Evolutionary conservation across 2,113 vertebrate genomes (phyloP).

Genomic region (Chrysochloris asiatica): DNA sequence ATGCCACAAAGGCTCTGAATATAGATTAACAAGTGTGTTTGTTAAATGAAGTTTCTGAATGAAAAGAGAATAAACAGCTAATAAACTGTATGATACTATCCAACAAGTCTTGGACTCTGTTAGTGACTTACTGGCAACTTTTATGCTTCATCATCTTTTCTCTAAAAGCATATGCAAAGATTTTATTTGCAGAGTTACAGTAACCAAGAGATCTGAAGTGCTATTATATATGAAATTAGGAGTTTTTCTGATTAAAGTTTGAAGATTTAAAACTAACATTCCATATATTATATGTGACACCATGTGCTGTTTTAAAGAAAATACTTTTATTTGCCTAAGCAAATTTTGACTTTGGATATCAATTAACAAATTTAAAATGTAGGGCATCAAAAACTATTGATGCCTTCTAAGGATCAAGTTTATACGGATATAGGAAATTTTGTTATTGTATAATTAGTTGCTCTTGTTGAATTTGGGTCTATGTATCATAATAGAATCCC

Average conservation of each 20-base stretch:
- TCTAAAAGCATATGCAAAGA: slow-evolving; percentile 59
- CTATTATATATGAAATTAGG: slow-evolving; percentile 68
- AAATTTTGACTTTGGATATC: slow-evolving; percentile 46
- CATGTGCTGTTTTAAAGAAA: too few relatives aligned
- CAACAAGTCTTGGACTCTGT: slow-evolving; percentile 33
- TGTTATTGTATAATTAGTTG: background rate
- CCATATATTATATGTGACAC: slow-evolving; percentile 68
- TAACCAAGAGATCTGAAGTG: slow-evolving; percentile 72
- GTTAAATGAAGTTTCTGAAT: background rate
- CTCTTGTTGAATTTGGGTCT: background rate
- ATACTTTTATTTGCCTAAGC: slow-evolving; percentile 65
- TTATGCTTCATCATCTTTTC: slow-evolving; percentile 44
- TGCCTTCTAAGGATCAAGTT: background rate
- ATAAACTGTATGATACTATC: background rate
- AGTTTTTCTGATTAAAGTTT: slow-evolving; percentile 68
- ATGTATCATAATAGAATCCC: background rate
- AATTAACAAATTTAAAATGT: slow-evolving; percentile 61
- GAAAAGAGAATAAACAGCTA: slow-evolving; percentile 2
- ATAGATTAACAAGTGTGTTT: background rate
- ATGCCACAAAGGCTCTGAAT: too few relatives aligned
- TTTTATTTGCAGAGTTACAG: too few relatives aligned
- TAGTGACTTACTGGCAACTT: slow-evolving; percentile 65
- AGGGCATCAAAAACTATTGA: slow-evolving; percentile 27
- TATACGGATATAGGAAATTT: slow-evolving; percentile 48
- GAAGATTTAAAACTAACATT: slow-evolving; percentile 77